Percentiles rank a stretch among this genome's conserved stretches.
Conservation (phyloP, 2,797 vertebrate species). For the Cottoperca gobio region DNA sequence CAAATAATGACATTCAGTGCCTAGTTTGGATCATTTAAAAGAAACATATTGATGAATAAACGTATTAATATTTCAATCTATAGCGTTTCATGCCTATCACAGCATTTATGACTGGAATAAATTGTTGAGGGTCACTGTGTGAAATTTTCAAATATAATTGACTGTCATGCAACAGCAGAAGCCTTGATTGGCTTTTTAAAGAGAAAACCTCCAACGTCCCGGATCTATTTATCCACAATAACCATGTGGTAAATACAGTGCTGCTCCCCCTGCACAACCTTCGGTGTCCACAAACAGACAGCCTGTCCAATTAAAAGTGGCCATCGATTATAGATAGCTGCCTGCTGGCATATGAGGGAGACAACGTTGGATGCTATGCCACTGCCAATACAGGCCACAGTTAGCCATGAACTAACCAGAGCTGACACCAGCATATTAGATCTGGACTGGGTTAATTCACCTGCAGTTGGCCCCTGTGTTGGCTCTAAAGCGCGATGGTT, state of each 20-base stretch:
- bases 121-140: conserved; percentile 28
- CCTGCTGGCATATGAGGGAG: conserved; percentile 80
- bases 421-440: conserved; percentile 96
- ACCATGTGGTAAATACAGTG: conserved; percentile 57
- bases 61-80: conserved; percentile 12
- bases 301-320: conserved; percentile 82
- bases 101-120: conserved; percentile 11
- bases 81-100: conserved; percentile 5
- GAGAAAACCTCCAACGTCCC: conserved; percentile 22
- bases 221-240: conserved; percentile 52
- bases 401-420: conserved; percentile 91
- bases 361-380: conserved; percentile 84
- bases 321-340: conserved; percentile 85
- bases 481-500: conserved; percentile 90
- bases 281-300: conserved; percentile 73
- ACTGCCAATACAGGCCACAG: conserved; percentile 88
- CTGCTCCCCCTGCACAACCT: conserved; percentile 34
- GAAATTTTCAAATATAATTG: conserved; percentile 44
- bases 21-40: neutral
- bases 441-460: conserved; percentile 96
- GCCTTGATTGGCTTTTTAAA: conserved; percentile 46
- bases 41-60: neutral
- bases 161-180: conserved; percentile 48
- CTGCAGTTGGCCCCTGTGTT: conserved; percentile 94
- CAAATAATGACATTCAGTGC: neutral